Percentiles rank a stretch among this genome's conserved stretches.
Conservation (phyloP, 2,888 invertebrate genomes). For the Lacanobia oleracea region DNA sequence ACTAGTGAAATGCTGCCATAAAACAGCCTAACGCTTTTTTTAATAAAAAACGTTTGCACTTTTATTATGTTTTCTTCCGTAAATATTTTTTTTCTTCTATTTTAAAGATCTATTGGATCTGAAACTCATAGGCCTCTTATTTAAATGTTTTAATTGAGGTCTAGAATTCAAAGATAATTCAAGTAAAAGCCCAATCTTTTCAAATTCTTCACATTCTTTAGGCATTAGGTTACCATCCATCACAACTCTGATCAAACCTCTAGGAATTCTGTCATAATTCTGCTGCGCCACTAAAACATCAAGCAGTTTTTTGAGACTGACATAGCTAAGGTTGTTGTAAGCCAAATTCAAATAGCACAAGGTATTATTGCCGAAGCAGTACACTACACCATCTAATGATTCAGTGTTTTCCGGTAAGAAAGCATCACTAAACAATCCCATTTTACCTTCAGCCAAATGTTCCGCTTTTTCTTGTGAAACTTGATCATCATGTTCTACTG, state of each 20-base stretch:
- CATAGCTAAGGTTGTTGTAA: conserved; percentile 75
- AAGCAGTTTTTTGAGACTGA: conserved; percentile 70
- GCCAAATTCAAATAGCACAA: conserved; percentile 77
- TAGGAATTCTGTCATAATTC: conserved; percentile 67
- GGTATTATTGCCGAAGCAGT: conserved; percentile 76
- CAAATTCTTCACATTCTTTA: conserved; percentile 55
- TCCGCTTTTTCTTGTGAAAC: conserved; percentile 70
- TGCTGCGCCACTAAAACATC: conserved; percentile 73
- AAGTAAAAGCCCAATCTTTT: conserved; percentile 68
- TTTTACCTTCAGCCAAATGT: conserved; percentile 57
- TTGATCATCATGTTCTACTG: background rate
- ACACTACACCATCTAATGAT: conserved; percentile 4
- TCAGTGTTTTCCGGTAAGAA: conserved; percentile 49
- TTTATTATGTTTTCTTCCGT: too few relatives aligned
- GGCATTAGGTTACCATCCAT: conserved; percentile 58
- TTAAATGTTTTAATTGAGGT: background rate
- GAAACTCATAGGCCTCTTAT: background rate
- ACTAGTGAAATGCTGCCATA: too few relatives aligned
- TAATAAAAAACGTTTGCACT: too few relatives aligned
- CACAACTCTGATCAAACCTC: conserved; percentile 75
- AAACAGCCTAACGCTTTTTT: too few relatives aligned
- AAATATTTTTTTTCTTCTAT: too few relatives aligned
- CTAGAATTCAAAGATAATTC: rapidly evolving
- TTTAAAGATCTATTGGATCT: background rate
- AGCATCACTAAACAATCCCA: conserved; percentile 74